Conservation (phyloP, 1,140 invertebrate genomes). For the Geopemphigus sp. region DNA sequence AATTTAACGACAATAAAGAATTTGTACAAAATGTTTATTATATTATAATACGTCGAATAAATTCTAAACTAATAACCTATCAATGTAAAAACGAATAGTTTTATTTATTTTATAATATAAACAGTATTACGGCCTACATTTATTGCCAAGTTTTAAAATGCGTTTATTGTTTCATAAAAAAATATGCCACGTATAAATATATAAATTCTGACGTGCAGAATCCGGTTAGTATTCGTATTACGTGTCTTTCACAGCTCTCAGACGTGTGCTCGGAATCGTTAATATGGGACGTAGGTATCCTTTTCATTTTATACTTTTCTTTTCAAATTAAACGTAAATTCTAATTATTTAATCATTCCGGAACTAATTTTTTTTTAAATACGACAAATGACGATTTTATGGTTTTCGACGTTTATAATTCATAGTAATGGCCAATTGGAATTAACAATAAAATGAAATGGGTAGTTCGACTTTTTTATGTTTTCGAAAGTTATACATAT, state of each 20-base stretch:
- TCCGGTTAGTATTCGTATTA: conserved; percentile 44
- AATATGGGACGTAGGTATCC: neutral
- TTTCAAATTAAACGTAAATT: neutral
- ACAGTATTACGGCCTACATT: neutral
- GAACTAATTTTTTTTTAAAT: no score
- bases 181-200: neutral
- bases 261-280: conserved; percentile 30
- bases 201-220: conserved; percentile 32
- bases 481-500: no score
- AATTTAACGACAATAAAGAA: no score
- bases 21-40: no score
- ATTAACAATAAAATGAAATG: no score
- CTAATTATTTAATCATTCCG: no score
- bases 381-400: no score
- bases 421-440: no score
- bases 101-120: neutral
- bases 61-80: no score
- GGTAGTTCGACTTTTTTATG: no score
- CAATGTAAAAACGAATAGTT: neutral
- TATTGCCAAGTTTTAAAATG: neutral
- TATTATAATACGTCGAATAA: neutral
- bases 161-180: neutral
- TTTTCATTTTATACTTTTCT: neutral
- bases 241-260: conserved; percentile 45
- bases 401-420: no score